Conservation (phyloP, 2,113 vertebrate genomes). For the Caretta caretta region DNA sequence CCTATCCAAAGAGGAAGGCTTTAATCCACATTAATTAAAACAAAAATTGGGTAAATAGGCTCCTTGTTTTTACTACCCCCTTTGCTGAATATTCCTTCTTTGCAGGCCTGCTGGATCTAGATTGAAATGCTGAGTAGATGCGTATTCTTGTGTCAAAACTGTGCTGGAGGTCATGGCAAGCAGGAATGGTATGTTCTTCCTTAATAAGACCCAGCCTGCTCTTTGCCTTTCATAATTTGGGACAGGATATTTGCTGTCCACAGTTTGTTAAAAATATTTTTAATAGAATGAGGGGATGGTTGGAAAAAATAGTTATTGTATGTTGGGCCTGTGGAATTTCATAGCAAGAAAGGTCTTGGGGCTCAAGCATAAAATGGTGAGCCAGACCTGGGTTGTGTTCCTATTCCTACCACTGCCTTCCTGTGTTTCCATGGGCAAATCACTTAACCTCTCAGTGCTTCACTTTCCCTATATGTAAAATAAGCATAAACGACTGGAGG, state of each 20-base stretch:
- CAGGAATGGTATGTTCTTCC: not conserved
- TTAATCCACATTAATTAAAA: conserved; percentile 64
- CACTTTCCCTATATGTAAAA: fast-evolving
- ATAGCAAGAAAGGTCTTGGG: not conserved
- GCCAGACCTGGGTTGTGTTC: not conserved
- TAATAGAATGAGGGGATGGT: fast-evolving
- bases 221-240: fast-evolving
- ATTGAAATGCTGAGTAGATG: not conserved
- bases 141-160: not conserved
- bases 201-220: not conserved
- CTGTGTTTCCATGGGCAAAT: not conserved
- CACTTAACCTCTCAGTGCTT: not conserved
- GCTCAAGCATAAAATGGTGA: not conserved
- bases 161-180: not conserved
- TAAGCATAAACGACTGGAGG: fast-evolving
- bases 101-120: not conserved
- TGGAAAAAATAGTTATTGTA: not conserved
- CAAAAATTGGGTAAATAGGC: conserved; percentile 43
- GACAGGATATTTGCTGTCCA: not conserved
- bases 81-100: conserved; percentile 14
- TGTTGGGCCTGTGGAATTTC: not conserved
- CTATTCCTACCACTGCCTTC: not conserved
- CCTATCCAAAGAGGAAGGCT: conserved; percentile 64
- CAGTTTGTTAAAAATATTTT: fast-evolving
- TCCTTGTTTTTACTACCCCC: conserved; percentile 28